These are phyloP conservation scores for Melieria crassipennis DNA, from an alignment of 2,888 invertebrate species.

Conservation along the genomic window DNA sequence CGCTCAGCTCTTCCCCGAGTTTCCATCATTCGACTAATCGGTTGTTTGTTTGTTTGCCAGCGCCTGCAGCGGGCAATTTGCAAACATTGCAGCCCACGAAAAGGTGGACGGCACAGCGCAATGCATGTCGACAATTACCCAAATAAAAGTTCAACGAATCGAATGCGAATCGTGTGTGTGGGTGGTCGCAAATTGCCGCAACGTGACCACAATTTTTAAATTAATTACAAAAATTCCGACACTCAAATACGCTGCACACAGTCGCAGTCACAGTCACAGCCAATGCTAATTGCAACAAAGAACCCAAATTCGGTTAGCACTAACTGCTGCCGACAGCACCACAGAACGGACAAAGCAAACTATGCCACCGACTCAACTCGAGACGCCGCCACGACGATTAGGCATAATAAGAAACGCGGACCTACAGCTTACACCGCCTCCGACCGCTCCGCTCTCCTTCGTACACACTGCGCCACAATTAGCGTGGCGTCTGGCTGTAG, in stretches of 20 bases:
- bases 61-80: background rate
- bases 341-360: too few relatives aligned
- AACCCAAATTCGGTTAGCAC: constrained; percentile 12
- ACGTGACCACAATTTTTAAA: constrained; percentile 59
- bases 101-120: background rate
- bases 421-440: constrained; percentile 9
- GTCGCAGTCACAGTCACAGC: background rate
- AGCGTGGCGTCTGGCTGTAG: constrained; percentile 19
- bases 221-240: constrained; percentile 44
- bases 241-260: constrained; percentile 5
- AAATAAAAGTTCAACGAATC: constrained; percentile 41
- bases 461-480: background rate
- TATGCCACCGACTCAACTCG: background rate
- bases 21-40: too few relatives aligned
- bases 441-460: background rate
- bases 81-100: background rate
- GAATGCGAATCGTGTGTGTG: constrained; percentile 42
- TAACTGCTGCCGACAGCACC: background rate
- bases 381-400: constrained; percentile 10
- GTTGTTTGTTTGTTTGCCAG: background rate
- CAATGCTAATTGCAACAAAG: constrained; percentile 53
- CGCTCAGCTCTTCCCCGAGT: too few relatives aligned
- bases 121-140: constrained; percentile 31
- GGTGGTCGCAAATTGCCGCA: constrained; percentile 58
- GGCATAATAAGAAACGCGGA: constrained; percentile 6